Conservation (phyloP, 2,797 vertebrate genomes). For the Okamejei kenojei region DNA sequence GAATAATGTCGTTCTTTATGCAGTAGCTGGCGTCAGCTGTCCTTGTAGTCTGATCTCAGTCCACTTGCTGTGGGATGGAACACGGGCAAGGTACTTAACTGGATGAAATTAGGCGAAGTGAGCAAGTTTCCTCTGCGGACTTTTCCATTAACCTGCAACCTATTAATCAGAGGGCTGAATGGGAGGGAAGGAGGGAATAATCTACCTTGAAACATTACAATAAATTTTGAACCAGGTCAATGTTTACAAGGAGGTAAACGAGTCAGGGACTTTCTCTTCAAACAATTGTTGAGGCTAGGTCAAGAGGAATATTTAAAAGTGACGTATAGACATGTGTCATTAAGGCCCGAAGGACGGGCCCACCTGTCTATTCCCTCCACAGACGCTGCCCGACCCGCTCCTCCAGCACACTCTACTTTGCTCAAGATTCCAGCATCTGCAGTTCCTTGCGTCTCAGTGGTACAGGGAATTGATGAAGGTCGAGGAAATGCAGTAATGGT, state of each 20-base stretch:
- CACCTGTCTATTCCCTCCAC: no score
- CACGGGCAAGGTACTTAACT: background rate
- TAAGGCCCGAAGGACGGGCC: no score
- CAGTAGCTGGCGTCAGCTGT: background rate
- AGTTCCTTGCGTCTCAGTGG: no score
- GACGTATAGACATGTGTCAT: background rate
- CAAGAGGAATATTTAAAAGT: background rate
- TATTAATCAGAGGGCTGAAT: background rate
- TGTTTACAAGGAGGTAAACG: background rate
- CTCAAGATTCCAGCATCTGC: no score
- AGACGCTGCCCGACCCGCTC: no score
- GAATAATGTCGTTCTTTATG: slow-evolving; percentile 37
- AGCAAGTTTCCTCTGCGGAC: background rate
- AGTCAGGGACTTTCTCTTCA: background rate
- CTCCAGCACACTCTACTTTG: no score
- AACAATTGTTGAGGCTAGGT: background rate
- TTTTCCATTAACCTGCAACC: background rate
- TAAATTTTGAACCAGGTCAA: background rate
- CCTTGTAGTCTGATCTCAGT: background rate
- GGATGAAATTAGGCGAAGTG: background rate
- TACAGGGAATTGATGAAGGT: no score
- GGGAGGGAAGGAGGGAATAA: background rate
- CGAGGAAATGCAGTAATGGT: background rate
- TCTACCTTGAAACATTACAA: background rate
- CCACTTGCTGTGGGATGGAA: background rate